Percentiles rank a stretch among this genome's conserved stretches.
phyloP scores from a whole-genome alignment of 2,113 vertebrate genomes.

The Strix uralensis region DNA sequence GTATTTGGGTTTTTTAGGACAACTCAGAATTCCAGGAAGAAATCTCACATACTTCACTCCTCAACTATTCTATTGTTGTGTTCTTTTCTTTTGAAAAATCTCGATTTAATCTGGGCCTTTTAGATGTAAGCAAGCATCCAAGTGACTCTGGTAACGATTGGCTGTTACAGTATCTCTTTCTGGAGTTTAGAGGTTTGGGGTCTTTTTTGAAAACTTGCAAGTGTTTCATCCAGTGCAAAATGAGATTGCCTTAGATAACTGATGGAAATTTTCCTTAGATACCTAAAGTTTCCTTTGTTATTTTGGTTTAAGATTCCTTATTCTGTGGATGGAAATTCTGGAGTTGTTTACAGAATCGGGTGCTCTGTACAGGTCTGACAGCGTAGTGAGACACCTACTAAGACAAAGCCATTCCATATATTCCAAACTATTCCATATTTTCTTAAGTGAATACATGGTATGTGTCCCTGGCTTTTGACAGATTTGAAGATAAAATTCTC shows the following conservation, averaged over 20 bases:
- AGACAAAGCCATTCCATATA: neutral
- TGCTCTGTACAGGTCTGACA: neutral
- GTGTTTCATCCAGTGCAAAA: neutral
- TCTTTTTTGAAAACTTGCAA: neutral
- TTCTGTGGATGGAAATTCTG: neutral
- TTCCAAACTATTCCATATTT: neutral
- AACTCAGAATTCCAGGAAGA: neutral
- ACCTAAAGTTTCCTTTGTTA: neutral
- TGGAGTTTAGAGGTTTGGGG: neutral
- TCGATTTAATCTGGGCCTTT: neutral
- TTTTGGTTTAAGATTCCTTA: neutral
- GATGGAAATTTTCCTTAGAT: neutral
- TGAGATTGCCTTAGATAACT: neutral
- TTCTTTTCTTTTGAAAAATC: neutral
- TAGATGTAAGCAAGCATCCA: neutral
- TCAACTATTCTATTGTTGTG: neutral
- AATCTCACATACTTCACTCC: neutral
- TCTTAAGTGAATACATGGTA: neutral
- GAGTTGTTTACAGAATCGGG: accelerated
- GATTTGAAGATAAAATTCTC: neutral
- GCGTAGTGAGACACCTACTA: neutral
- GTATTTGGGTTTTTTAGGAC: neutral
- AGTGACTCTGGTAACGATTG: no score
- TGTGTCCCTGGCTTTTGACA: neutral
- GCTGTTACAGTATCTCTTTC: neutral